Percentiles rank a stretch among this genome's conserved stretches.
Conservation (phyloP, 2,888 invertebrate genomes). For the Brachylomia viminalis region DNA sequence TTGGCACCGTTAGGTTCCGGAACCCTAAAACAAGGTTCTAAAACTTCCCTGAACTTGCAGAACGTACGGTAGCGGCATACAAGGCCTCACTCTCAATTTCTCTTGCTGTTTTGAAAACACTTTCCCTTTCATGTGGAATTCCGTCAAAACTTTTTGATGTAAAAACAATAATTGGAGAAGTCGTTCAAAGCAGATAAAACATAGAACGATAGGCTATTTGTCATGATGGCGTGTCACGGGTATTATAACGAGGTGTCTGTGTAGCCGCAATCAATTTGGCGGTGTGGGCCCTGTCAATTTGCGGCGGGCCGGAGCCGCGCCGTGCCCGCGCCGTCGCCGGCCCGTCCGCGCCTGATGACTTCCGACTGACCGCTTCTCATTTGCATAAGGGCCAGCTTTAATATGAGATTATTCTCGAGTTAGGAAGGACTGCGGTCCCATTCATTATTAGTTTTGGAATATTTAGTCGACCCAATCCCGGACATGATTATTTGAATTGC, state of each 20-base stretch:
- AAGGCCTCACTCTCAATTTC: constrained; percentile 21
- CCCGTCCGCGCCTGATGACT: constrained; percentile 82
- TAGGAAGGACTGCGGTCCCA: constrained; percentile 81
- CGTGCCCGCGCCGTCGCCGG: constrained; percentile 61
- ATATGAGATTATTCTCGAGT: constrained; percentile 89
- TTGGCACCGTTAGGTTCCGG: too few species aligned
- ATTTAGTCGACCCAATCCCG: constrained; percentile 82
- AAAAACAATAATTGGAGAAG: constrained; percentile 43
- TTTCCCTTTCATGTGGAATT: constrained; percentile 8
- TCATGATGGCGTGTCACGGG: constrained; percentile 71
- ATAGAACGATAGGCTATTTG: constrained; percentile 69
- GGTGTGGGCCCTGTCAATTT: constrained; percentile 85
- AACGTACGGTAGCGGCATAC: constrained; percentile 10
- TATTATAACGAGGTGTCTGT: constrained; percentile 81
- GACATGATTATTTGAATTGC: constrained; percentile 80
- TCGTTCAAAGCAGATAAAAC: constrained; percentile 63
- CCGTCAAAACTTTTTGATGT: constrained; percentile 37
- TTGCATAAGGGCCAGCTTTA: constrained; percentile 89
- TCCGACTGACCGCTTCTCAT: constrained; percentile 89
- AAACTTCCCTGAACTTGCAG: constrained; percentile 28
- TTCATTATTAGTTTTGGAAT: constrained; percentile 88
- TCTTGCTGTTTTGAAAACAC: constrained; percentile 30
- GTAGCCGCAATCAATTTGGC: constrained; percentile 86
- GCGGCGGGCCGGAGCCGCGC: constrained; percentile 67
- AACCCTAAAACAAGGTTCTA: background rate